Percentiles rank a stretch among this genome's conserved stretches.
These are phyloP conservation scores for Cylloceria caligata DNA, from an alignment of 2,888 invertebrate genomes.

Conservation along the genomic window DNA sequence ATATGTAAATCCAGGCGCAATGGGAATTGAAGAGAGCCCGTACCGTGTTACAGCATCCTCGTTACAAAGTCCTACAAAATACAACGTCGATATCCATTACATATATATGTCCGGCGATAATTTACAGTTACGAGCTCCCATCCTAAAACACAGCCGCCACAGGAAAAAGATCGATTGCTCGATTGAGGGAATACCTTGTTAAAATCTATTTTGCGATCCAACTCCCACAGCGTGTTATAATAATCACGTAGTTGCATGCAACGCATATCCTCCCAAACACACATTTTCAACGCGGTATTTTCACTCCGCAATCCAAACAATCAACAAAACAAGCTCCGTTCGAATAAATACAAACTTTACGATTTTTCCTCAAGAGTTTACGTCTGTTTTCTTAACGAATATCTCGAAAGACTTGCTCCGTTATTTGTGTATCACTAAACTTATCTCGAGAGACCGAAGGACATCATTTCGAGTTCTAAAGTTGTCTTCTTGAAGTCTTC, in stretches of 20 bases:
- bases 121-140: constrained; percentile 36
- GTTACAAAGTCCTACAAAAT: constrained; percentile 41
- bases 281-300: neutral
- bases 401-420: neutral
- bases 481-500: constrained; percentile 10
- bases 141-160: constrained; percentile 13
- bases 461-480: constrained; percentile 10
- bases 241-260: neutral
- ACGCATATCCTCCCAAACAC: neutral
- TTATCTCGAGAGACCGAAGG: neutral
- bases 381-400: constrained; percentile 14
- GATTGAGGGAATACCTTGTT: constrained; percentile 39
- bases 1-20: constrained; percentile 35
- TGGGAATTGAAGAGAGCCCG: constrained; percentile 21
- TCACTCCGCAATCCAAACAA: constrained; percentile 2
- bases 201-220: constrained; percentile 51
- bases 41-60: constrained; percentile 29
- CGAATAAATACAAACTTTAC: neutral
- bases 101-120: neutral
- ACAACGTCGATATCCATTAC: constrained; percentile 32
- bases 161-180: constrained; percentile 36
- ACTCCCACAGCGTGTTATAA: neutral
- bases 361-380: neutral
- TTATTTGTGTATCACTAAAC: constrained; percentile 13
- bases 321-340: neutral